Conservation (phyloP, 2,113 vertebrate species). For the Heptranchias perlo region DNA sequence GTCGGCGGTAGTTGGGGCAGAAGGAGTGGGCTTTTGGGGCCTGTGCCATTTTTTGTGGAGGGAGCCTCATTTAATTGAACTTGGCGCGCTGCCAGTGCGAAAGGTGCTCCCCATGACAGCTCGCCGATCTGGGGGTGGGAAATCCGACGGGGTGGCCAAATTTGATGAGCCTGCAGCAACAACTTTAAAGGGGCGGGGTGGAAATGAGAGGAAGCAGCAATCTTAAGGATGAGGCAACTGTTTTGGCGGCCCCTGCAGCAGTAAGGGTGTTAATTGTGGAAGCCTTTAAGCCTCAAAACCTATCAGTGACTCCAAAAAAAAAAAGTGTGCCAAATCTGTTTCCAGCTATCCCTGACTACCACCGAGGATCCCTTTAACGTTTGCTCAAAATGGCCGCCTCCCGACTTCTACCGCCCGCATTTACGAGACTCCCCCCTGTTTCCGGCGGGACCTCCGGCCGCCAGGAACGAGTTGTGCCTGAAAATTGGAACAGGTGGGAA, state of each 20-base stretch:
- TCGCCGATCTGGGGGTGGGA: no score
- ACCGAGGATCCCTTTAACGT: neutral
- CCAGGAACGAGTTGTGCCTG: neutral
- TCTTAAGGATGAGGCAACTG: neutral
- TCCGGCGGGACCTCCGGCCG: no score
- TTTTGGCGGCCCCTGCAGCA: neutral
- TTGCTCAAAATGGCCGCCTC: neutral
- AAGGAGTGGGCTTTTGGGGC: no score
- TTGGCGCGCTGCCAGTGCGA: no score
- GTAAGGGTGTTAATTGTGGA: neutral
- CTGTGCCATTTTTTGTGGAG: no score
- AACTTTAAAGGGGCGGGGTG: neutral
- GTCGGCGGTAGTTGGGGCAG: no score
- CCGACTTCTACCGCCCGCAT: neutral
- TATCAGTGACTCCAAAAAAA: neutral
- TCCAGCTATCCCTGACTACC: neutral
- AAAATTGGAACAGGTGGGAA: neutral
- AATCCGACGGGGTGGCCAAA: no score
- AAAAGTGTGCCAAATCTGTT: neutral
- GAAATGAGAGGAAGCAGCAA: neutral
- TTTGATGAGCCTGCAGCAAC: neutral
- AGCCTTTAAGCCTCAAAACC: neutral
- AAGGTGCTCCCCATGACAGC: no score
- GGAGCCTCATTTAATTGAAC: no score
- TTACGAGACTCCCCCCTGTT: no score